Evolutionary conservation across 2,888 invertebrate genomes (phyloP).

Genomic region (Phymatocera aterrima): DNA sequence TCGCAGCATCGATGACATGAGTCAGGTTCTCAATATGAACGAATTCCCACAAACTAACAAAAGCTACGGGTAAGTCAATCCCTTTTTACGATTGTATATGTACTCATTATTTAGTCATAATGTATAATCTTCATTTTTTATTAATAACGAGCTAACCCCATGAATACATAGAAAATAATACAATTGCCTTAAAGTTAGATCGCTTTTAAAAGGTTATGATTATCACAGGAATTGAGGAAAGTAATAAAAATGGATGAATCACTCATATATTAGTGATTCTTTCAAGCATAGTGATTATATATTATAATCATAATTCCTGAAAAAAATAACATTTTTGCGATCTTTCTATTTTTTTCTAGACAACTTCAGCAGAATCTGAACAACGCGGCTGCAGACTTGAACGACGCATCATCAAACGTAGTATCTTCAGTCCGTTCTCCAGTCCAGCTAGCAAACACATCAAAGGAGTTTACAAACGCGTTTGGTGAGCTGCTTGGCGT

Average conservation of each 20-base stretch:
- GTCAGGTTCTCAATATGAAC: constrained; percentile 83
- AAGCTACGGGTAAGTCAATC: constrained; percentile 79
- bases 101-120: too few species aligned
- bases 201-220: too few species aligned
- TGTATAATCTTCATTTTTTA: too few species aligned
- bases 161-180: too few species aligned
- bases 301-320: too few species aligned
- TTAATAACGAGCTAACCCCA: too few species aligned
- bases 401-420: constrained; percentile 89
- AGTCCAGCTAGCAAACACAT: constrained; percentile 83
- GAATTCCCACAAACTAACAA: constrained; percentile 87
- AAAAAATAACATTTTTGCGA: not conserved
- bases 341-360: constrained; percentile 70
- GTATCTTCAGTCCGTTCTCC: constrained; percentile 86
- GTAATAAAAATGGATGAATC: too few species aligned
- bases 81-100: too few species aligned
- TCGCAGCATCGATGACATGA: constrained; percentile 86
- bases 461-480: constrained; percentile 87
- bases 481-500: constrained; percentile 87
- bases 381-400: constrained; percentile 89
- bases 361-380: constrained; percentile 92
- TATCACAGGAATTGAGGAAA: too few species aligned
- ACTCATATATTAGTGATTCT: too few species aligned
- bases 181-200: too few species aligned
- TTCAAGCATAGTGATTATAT: too few species aligned